phyloP scores from a whole-genome alignment of 2,888 invertebrate species.

The Pegoplata infirma region DNA sequence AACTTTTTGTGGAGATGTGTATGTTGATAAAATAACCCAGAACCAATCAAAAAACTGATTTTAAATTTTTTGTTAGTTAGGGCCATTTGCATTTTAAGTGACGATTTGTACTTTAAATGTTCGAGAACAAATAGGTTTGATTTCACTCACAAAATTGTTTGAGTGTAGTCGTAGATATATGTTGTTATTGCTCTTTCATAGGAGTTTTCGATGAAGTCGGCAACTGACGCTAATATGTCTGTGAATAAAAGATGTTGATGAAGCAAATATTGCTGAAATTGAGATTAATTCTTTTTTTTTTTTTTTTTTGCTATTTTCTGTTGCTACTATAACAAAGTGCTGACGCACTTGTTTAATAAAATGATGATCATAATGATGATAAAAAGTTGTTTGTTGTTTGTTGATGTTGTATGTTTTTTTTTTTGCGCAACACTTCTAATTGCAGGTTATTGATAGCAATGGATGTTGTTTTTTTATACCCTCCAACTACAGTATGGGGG shows the following conservation, averaged over 20 bases:
- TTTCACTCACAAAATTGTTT: no score
- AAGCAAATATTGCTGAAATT: slow-evolving; percentile 39
- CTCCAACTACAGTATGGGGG: no score
- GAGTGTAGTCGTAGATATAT: slow-evolving; percentile 5
- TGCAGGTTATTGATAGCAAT: slow-evolving; percentile 14
- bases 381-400: slow-evolving; percentile 1
- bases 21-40: no score
- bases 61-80: no score
- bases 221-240: slow-evolving; percentile 55
- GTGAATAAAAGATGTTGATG: slow-evolving; percentile 21
- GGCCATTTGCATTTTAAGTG: no score
- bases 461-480: no score
- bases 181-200: slow-evolving; percentile 11
- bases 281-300: slow-evolving; percentile 45
- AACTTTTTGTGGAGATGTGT: no score
- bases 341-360: slow-evolving; percentile 29
- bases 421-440: slow-evolving; percentile 24
- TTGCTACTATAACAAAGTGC: slow-evolving; percentile 42
- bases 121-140: no score
- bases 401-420: neutral
- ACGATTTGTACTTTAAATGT: no score
- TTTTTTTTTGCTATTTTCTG: no score
- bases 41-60: no score
- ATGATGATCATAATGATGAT: slow-evolving; percentile 1
- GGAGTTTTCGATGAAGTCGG: neutral